Percentiles rank a stretch among this genome's conserved stretches.
Evolutionary conservation across 2,888 invertebrate species (phyloP).

Genomic region (Mythimna lalbum): DNA sequence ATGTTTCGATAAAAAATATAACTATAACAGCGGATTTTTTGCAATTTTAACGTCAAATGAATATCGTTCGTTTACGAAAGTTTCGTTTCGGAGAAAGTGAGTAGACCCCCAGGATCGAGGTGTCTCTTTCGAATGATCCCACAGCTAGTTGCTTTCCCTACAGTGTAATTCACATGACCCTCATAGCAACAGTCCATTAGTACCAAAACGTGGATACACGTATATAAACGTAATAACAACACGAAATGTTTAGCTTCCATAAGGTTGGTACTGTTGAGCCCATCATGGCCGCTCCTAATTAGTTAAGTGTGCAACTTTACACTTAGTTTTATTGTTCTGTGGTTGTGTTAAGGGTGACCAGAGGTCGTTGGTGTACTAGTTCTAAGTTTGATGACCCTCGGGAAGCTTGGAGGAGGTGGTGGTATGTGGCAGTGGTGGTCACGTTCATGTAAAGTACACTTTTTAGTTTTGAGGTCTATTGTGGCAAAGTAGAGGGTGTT

Average conservation of each 20-base stretch:
- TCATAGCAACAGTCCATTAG: conserved; percentile 2
- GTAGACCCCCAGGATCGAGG: no score
- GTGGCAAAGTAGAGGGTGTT: background rate
- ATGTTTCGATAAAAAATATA: no score
- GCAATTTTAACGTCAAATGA: no score
- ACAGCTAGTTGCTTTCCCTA: background rate
- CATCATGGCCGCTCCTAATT: conserved; percentile 46
- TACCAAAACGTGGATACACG: background rate
- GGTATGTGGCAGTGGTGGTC: conserved; percentile 11
- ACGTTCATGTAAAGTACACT: background rate
- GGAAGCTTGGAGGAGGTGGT: background rate
- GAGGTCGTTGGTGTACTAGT: conserved; percentile 5
- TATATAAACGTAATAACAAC: conserved; percentile 12
- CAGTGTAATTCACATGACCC: background rate
- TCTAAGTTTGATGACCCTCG: conserved; percentile 17
- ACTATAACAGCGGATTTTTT: no score
- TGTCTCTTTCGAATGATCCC: no score
- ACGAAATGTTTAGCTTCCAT: conserved; percentile 41
- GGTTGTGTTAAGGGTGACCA: conserved; percentile 14
- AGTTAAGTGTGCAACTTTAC: conserved; percentile 53
- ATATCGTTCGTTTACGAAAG: no score
- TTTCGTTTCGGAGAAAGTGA: no score
- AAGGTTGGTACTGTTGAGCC: conserved; percentile 19
- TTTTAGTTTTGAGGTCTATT: background rate
- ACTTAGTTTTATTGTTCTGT: conserved; percentile 42